Conservation (phyloP, 1,140 invertebrate species). For the Drosophila prosaltans region DNA sequence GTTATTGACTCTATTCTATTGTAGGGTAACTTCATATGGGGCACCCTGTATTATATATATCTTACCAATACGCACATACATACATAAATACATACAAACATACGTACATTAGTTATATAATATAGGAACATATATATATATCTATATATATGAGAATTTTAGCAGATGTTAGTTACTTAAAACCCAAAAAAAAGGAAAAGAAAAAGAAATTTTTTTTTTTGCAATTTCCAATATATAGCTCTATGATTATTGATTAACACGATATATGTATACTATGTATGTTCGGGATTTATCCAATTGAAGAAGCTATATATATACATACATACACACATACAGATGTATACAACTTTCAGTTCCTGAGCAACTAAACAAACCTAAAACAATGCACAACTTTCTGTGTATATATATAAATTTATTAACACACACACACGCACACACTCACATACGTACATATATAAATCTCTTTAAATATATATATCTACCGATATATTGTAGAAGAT, state of each 20-base stretch:
- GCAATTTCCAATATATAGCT: neutral
- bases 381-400: slow-evolving; percentile 16
- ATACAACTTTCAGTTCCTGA: slow-evolving; percentile 13
- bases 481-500: slow-evolving; percentile 34
- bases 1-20: neutral
- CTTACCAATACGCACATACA: neutral
- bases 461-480: slow-evolving; percentile 1
- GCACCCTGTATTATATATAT: neutral
- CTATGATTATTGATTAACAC: neutral
- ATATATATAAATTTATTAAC: slow-evolving; percentile 7
- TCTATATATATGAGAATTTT: slow-evolving; percentile 2
- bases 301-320: neutral
- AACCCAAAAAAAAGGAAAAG: no score
- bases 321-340: neutral
- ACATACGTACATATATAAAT: neutral
- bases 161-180: slow-evolving; percentile 2
- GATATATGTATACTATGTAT: neutral
- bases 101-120: neutral
- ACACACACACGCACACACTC: neutral
- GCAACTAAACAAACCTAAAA: slow-evolving; percentile 12
- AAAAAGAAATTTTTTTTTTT: no score
- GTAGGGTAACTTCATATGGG: neutral
- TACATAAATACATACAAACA: neutral
- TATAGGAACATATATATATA: neutral
- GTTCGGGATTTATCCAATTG: no score